These are phyloP conservation scores for Hyles vespertilio DNA, from an alignment of 1,140 invertebrate species.

Conservation along the genomic window DNA sequence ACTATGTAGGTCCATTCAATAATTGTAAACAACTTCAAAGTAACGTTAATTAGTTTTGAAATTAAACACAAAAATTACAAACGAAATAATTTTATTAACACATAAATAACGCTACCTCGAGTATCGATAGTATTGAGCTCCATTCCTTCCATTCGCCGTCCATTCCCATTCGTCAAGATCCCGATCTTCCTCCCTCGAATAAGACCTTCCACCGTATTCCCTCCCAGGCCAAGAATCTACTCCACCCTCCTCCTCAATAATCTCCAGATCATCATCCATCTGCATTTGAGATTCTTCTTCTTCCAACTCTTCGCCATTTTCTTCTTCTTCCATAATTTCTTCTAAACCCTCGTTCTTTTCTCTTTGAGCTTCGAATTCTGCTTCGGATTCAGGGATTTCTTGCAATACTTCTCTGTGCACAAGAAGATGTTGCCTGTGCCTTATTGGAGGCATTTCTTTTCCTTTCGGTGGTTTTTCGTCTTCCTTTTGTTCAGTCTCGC, in stretches of 20 bases:
- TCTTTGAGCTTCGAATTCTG: constrained; percentile 62
- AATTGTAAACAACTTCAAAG: too few species aligned
- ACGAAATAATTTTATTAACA: constrained; percentile 11
- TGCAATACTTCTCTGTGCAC: constrained; percentile 63
- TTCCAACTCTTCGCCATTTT: constrained; percentile 44
- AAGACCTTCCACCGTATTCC: constrained; percentile 32
- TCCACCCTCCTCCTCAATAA: constrained; percentile 50
- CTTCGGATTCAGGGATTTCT: constrained; percentile 62
- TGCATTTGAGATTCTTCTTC: constrained; percentile 24
- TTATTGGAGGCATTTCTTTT: constrained; percentile 29
- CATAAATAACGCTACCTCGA: constrained; percentile 47
- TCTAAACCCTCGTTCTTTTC: constrained; percentile 52
- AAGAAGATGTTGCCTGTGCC: constrained; percentile 41
- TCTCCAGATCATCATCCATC: constrained; percentile 52
- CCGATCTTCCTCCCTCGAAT: constrained; percentile 44
- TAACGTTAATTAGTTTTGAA: too few species aligned
- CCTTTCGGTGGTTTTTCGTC: constrained; percentile 18
- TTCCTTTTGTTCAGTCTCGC: constrained; percentile 17
- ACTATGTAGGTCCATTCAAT: too few species aligned
- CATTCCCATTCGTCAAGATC: constrained; percentile 71
- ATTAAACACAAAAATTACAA: constrained; percentile 1
- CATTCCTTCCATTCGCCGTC: constrained; percentile 51
- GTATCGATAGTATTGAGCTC: constrained; percentile 59
- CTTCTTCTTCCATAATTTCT: constrained; percentile 71
- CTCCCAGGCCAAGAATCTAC: constrained; percentile 44